phyloP scores from a whole-genome alignment of 2,797 vertebrate species.

The Phoeniculus purpureus region DNA sequence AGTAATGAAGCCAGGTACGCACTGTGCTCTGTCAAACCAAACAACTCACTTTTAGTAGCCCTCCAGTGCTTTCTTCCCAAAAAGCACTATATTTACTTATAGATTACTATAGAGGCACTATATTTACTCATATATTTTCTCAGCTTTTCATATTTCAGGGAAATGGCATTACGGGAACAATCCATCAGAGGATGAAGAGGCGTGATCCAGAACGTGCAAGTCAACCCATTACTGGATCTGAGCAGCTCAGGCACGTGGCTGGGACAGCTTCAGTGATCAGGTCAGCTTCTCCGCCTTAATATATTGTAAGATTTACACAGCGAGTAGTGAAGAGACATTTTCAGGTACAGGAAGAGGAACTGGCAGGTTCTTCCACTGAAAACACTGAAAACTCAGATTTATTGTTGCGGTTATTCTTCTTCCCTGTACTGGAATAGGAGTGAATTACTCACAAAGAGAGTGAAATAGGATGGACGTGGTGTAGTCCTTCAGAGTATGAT shows the following conservation, averaged over 20 bases:
- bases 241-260: not conserved
- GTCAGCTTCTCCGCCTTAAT: not conserved
- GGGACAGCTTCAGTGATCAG: not conserved
- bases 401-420: not conserved
- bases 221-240: not conserved
- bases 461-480: not conserved
- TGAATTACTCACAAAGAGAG: not conserved
- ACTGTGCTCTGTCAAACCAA: slow-evolving; percentile 39
- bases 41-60: slow-evolving; percentile 42
- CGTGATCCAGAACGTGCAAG: not conserved
- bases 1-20: slow-evolving; percentile 37
- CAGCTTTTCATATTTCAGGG: not conserved
- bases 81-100: not conserved
- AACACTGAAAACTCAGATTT: not conserved
- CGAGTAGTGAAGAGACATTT: not conserved
- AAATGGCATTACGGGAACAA: not conserved
- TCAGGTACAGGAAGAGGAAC: not conserved
- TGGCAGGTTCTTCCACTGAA: not conserved
- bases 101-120: not conserved
- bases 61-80: not conserved
- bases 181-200: not conserved
- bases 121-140: not conserved
- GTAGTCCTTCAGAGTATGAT: not conserved
- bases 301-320: not conserved
- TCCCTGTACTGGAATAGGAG: not conserved